Conservation (phyloP, 2,797 vertebrate genomes). For the Falco novaeseelandiae region DNA sequence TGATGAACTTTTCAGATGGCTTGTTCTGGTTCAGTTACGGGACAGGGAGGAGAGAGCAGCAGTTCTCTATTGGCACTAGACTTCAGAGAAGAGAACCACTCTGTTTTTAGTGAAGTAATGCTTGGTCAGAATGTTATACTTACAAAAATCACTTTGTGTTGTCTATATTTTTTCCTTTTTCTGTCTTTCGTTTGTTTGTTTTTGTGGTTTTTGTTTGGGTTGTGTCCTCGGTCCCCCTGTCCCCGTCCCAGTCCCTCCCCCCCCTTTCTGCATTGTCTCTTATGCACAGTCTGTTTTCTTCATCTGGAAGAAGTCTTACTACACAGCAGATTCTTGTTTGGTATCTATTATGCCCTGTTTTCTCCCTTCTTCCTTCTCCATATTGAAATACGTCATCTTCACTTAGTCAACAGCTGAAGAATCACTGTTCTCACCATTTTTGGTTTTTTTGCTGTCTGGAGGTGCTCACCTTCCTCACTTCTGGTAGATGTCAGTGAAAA, state of each 20-base stretch:
- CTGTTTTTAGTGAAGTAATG: background rate
- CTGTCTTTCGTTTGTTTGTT: accelerated
- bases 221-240: too few relatives aligned
- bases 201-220: background rate
- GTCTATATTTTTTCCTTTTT: background rate
- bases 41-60: background rate
- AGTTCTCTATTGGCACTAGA: background rate
- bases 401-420: background rate
- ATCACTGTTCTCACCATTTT: background rate
- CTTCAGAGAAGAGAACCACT: background rate
- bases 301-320: background rate
- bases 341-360: background rate
- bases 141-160: background rate
- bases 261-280: background rate
- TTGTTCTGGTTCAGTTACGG: background rate
- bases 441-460: background rate
- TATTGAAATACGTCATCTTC: background rate
- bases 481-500: background rate
- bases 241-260: too few relatives aligned
- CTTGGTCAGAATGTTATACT: background rate
- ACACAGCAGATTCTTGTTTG: background rate
- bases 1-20: background rate
- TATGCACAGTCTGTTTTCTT: background rate
- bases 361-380: background rate
- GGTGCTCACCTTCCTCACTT: background rate